phyloP scores from a whole-genome alignment of 1,140 invertebrate genomes.

The Lepeophtheirus salmonis region DNA sequence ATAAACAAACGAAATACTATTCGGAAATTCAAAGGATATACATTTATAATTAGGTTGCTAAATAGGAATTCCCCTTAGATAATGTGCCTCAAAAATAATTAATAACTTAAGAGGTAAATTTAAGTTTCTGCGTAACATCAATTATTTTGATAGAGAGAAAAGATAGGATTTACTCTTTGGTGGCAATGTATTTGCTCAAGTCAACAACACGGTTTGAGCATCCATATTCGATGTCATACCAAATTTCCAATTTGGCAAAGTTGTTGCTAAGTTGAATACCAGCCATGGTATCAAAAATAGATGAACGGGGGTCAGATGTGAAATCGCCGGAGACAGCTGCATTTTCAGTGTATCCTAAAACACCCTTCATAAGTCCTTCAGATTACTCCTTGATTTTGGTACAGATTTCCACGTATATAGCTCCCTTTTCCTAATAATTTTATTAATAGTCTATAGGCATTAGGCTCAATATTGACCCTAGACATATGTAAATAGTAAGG shows the following conservation, averaged over 20 bases:
- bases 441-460: too few species aligned
- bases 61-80: too few species aligned
- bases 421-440: too few species aligned
- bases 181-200: constrained; percentile 36
- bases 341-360: constrained; percentile 84
- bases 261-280: constrained; percentile 72
- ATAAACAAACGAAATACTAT: too few species aligned
- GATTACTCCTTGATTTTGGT: constrained; percentile 37
- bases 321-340: constrained; percentile 82
- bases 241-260: constrained; percentile 74
- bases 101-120: too few species aligned
- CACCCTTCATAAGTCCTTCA: constrained; percentile 58
- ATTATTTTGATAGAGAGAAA: too few species aligned
- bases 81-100: too few species aligned
- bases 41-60: too few species aligned
- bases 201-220: constrained; percentile 45
- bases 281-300: constrained; percentile 83
- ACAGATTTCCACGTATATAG: constrained; percentile 9
- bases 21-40: too few species aligned
- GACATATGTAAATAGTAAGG: too few species aligned
- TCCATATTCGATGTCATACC: constrained; percentile 53
- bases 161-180: constrained; percentile 5
- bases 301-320: constrained; percentile 59
- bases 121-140: too few species aligned
- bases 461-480: too few species aligned